Percentiles rank a stretch among this genome's conserved stretches.
Conservation (phyloP, 2,888 invertebrate species). For the Phaedon cochleariae region DNA sequence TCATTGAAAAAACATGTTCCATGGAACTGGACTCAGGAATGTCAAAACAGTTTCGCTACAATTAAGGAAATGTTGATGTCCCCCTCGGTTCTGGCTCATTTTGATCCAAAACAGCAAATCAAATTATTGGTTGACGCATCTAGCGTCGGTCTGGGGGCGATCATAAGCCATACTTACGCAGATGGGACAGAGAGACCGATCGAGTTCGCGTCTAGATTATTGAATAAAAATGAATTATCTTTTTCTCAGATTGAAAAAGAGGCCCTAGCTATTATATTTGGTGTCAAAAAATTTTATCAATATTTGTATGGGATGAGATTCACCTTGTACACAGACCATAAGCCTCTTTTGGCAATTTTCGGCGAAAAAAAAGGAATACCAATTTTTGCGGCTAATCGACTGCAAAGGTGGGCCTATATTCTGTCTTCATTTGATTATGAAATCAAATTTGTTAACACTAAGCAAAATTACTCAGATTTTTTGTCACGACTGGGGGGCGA, state of each 20-base stretch:
- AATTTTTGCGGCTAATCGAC: slow-evolving; percentile 8
- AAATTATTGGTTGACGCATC: slow-evolving; percentile 20
- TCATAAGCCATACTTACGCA: slow-evolving; percentile 8
- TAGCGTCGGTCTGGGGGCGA: slow-evolving; percentile 12
- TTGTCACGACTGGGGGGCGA: background rate
- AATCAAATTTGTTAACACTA: too few species aligned
- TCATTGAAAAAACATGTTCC: slow-evolving; percentile 16
- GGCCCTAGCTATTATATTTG: too few species aligned
- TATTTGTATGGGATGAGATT: slow-evolving; percentile 19
- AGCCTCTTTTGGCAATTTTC: slow-evolving; percentile 5
- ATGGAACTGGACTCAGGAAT: slow-evolving; percentile 13
- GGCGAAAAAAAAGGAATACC: slow-evolving; percentile 7
- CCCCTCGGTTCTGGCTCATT: slow-evolving; percentile 4
- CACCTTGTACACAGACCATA: slow-evolving; percentile 7
- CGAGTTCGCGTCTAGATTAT: slow-evolving; percentile 9
- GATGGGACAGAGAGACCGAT: slow-evolving; percentile 9
- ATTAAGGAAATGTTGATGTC: slow-evolving; percentile 16
- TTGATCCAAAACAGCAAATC: slow-evolving; percentile 5
- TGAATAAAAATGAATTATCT: background rate
- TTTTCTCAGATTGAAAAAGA: too few species aligned
- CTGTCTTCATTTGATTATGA: too few species aligned
- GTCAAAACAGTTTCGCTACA: slow-evolving; percentile 4
- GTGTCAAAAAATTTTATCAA: too few species aligned
- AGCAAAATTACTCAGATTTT: background rate
- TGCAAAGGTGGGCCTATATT: slow-evolving; percentile 2